Percentiles rank a stretch among this genome's conserved stretches.
phyloP scores from a whole-genome alignment of 2,797 vertebrate species.

The Pangasius krempfi region DNA sequence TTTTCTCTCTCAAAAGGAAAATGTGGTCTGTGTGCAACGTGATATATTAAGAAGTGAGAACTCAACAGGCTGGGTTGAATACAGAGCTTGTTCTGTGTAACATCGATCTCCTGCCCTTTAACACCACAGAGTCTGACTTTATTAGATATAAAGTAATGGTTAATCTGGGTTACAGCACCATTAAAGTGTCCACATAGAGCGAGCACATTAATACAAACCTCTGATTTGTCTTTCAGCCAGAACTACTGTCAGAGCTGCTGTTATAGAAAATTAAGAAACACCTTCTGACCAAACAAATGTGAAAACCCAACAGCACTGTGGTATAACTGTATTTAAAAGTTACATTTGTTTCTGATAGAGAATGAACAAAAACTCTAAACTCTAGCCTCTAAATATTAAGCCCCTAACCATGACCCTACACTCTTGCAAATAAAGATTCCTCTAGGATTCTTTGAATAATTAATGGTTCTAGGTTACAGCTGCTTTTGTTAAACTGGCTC shows the following conservation, averaged over 20 bases:
- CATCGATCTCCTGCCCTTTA: neutral
- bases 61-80: neutral
- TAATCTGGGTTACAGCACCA: neutral
- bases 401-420: neutral
- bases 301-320: neutral
- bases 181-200: neutral
- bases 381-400: neutral
- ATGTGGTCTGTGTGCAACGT: neutral
- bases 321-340: neutral
- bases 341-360: neutral
- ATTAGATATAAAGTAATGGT: neutral
- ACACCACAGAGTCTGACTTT: neutral
- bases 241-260: neutral
- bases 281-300: neutral
- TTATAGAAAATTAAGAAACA: neutral
- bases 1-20: conserved; percentile 8
- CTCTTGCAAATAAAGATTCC: neutral
- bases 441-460: neutral
- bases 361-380: neutral
- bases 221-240: neutral
- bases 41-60: conserved; percentile 18
- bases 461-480: neutral
- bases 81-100: neutral
- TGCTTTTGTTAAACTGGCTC: neutral
- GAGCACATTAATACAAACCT: neutral